Evolutionary conservation across 64 coral and sea anemone species (phyloP), one percentile per base, ranked within the genome.

Genomic region (Platygyra sinensis): DNA sequence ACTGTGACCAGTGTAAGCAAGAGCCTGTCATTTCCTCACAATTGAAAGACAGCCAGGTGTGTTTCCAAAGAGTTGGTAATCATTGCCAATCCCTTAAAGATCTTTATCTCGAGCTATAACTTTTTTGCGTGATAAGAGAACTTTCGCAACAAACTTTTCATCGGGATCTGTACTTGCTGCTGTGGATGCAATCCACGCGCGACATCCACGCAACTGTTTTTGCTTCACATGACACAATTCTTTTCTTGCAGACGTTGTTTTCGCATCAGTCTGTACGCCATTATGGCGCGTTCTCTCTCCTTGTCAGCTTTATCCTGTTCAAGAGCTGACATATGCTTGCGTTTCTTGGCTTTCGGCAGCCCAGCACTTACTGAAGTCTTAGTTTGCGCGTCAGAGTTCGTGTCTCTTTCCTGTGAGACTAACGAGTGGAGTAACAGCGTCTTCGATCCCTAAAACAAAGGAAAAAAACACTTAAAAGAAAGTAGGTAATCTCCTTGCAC

Each of bases 241-340:
- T 24, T 49, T 71, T 72, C 62, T 85, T 71, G 81, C 13, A 69
- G n/a, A 27, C 32, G 81, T 72, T 85, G 63, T 85, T 85, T 85
- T 51, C 81, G 81, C 63, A 85, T 85, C 62, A 39, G 12, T 32
- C 83, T 92, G 74, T 92, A 92, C 20, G 83, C 73, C 65, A 71
- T 67, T 25, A 92, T 92, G 29, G 72, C 83, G 3, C 64, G 60
- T 46, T 83, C 60, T 52, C 90, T 92, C 52, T 86, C 90, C 42
- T 87, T 92, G 60, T 92, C 90, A 17, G 86, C 74, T 54, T 57
- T 78, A 36, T 49, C 83, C 9, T 74, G 84, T 29, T 92, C 90
- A 2, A 62, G 19, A 75, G 69, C 27, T 36, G 82, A 71, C 90
- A 92, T 92, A 27, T 92, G 90, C 64, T 87, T 92, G 16, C 90